Evolutionary conservation across 2,797 vertebrate species (phyloP), one percentile per base, ranked within the genome.

Genomic region (Rhinatrema bivittatum): DNA sequence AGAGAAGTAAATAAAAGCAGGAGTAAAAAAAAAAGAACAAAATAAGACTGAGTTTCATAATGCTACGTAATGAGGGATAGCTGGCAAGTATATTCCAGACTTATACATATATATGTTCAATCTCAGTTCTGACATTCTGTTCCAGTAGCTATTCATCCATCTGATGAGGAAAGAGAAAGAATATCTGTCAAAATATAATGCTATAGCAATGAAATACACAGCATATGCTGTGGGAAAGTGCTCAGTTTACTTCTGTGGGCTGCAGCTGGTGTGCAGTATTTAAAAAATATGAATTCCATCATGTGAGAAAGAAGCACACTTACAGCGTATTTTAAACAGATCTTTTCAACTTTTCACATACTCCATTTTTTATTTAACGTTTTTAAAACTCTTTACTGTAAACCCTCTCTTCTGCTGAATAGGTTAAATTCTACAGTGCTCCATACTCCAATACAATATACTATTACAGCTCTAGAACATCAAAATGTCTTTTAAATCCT

Each of bases 161-260:
- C 43, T 57, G 61, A 43, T 53, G 49, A 43, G 56, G 42, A 59
- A 69, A 50, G 63, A 65, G 56, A 67, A 78, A 61, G 60, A 68
- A 62, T 72, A 71, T 55, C 42, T 72, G 69, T 74, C 72, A 72
- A 69, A 74, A 74, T 29, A 65, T 62, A 75, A 64, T 58, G 52
- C 62, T 62, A 4, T 48, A 59, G 56, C 63, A 71, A 65, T 64
- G 68, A 77, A 74, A 76, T 59, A 73, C 67, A 65, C 60, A 65
- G 64, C 18, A 23, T 5, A 18, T 31, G 56, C 65, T 74, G 68
- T 79, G 73, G 72, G 74, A 78, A 81, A 74, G 48, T 50, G 36
- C 44, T 50, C 20, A 14, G 39, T 68, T 70, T 70, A 62, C 56
- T 65, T 65, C 63, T 65, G 62, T 54, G 60, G 45, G 49, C 52